Base-by-base conservation (phyloP, 2,888 invertebrate species). In the Xanthia togata region DNA sequence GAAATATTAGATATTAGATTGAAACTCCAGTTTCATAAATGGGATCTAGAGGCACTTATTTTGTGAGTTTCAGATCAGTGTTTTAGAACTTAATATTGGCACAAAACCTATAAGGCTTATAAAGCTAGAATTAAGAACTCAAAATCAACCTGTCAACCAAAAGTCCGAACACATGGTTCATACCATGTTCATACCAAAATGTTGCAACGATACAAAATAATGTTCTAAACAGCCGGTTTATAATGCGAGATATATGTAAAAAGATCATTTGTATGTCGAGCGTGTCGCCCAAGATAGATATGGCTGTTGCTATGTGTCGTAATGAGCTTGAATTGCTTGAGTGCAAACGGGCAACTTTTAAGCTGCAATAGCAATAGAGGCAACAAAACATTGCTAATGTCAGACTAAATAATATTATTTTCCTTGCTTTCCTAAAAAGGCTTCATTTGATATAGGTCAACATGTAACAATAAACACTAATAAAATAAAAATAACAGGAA, bases 241-340 rank as follows among this genome's bases (percentile, higher is more conserved):
- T 76, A 76, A 76, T 63, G 38, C 20, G 41, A 73, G 69, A 76
- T 81, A 82, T 87, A 84, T 31, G 31, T 31, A 31, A 89, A 81
- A 84, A 73, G 76, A 82, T 88, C 82, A 89, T 88, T 82, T 62
- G 83, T 83, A 85, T 75, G 80, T 76, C 74, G 73, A 76, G 75
- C 76, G 81, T 85, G 89, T 88, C 82, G 67, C 71, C 74, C 31
- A 79, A 84, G 82, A 89, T 87, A 89, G 70, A 88, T 81, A 86
- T 80, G 82, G 84, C 77, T 77, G 90, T 89, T 89, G 78, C 90
- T 88, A 85, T 82, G 81, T 85, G 84, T 83, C 47, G 81, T 82
- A 87, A 86, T 83, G 75, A 83, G 82, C 57, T 79, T 70, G 79
- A 87, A 77, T 76, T 55, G 70, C 1, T 41, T 67, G n/a, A 41